These are phyloP conservation scores for Mactra quadrangularis DNA, from an alignment of 1,140 invertebrate genomes.

Conservation along the genomic window DNA sequence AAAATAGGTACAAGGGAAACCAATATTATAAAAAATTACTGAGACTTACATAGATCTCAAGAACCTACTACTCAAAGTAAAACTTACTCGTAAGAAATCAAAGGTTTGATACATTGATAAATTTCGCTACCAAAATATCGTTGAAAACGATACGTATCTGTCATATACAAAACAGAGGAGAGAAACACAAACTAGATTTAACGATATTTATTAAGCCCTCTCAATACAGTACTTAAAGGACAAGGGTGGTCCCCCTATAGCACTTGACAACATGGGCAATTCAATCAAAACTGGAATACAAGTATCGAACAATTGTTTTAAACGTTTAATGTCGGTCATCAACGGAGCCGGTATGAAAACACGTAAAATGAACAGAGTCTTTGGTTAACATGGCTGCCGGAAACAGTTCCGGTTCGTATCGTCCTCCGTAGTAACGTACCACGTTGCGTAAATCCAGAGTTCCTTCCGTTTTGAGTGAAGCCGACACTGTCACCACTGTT, in stretches of 20 bases:
- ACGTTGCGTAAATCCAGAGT: neutral
- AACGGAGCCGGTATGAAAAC: slow-evolving; percentile 30
- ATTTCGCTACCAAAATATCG: neutral
- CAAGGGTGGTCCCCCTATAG: slow-evolving; percentile 11
- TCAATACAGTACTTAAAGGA: slow-evolving; percentile 12
- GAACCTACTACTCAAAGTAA: neutral
- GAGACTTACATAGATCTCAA: slow-evolving; percentile 28
- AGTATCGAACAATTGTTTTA: slow-evolving; percentile 7
- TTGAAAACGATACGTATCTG: neutral
- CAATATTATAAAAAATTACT: no score
- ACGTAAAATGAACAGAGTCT: slow-evolving; percentile 22
- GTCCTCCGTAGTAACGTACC: slow-evolving; percentile 1
- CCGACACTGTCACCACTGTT: slow-evolving; percentile 17
- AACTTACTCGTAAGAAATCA: neutral
- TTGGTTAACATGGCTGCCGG: slow-evolving; percentile 13
- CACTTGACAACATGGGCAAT: slow-evolving; percentile 4
- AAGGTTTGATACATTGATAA: neutral
- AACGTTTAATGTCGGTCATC: slow-evolving; percentile 18
- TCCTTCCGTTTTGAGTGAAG: slow-evolving; percentile 13
- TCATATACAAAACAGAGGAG: neutral
- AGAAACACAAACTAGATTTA: neutral
- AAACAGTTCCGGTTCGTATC: slow-evolving; percentile 10
- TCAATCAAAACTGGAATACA: slow-evolving; percentile 22
- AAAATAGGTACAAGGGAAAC: no score
- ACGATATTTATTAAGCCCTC: slow-evolving; percentile 16